These are phyloP conservation scores for Drosophila yakuba DNA, from an alignment of 1,140 invertebrate species.

Conservation along the genomic window DNA sequence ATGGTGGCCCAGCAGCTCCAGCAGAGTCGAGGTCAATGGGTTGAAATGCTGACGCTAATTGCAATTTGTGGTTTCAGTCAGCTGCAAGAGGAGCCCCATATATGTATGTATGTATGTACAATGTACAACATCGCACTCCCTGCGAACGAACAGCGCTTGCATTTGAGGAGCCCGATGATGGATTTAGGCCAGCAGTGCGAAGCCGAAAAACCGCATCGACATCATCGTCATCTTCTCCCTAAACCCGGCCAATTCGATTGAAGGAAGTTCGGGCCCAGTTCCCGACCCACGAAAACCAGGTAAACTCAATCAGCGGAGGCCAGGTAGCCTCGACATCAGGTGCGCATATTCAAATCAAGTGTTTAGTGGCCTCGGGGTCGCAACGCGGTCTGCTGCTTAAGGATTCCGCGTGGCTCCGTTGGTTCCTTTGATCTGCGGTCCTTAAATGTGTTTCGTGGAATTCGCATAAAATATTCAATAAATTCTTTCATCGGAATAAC, in stretches of 20 bases:
- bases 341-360: conserved; percentile 41
- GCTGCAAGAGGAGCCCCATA: conserved; percentile 1
- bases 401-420: not conserved
- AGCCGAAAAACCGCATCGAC: conserved; percentile 38
- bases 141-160: conserved; percentile 2
- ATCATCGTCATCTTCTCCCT: conserved; percentile 15
- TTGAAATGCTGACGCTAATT: conserved; percentile 43
- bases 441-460: conserved; percentile 14
- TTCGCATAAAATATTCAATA: conserved; percentile 18
- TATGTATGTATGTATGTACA: not conserved
- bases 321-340: conserved; percentile 31
- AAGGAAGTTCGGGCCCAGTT: conserved; percentile 15
- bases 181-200: conserved; percentile 30
- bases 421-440: conserved; percentile 27
- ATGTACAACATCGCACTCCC: not conserved
- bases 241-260: conserved; percentile 23
- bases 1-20: conserved; percentile 21
- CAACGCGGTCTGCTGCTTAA: conserved; percentile 7
- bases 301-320: conserved; percentile 37
- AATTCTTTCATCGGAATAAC: conserved; percentile 26
- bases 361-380: conserved; percentile 2
- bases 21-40: conserved; percentile 34
- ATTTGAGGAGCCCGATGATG: conserved; percentile 19
- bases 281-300: conserved; percentile 4
- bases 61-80: conserved; percentile 55